Percentiles rank a stretch among this genome's conserved stretches.
phyloP scores from a whole-genome alignment of 2,888 invertebrate species.

The Minunthozetes semirufus region DNA sequence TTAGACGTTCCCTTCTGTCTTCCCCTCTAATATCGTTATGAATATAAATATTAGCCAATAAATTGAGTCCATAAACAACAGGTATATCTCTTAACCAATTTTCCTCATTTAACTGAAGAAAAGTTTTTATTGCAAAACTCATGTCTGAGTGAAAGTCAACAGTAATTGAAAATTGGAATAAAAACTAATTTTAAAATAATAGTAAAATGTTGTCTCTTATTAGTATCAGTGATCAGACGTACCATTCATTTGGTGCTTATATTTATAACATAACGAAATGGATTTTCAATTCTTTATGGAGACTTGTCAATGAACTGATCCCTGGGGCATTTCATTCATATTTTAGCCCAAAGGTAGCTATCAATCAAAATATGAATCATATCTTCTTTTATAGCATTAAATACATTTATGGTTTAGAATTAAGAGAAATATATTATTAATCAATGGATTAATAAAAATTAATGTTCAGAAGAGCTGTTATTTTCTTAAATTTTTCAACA shows the following conservation, averaged over 20 bases:
- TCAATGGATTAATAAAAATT: not conserved
- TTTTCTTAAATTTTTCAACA: not conserved
- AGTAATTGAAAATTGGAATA: no score
- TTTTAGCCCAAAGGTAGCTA: slow-evolving; percentile 13
- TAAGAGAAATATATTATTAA: not conserved
- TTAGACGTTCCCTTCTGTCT: not conserved
- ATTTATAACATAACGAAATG: not conserved
- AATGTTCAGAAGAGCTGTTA: not conserved
- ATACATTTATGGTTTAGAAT: not conserved
- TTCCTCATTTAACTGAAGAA: not conserved
- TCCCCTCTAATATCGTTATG: not conserved
- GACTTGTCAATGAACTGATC: not conserved
- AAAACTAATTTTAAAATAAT: not conserved
- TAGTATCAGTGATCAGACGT: not conserved
- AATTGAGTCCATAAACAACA: not conserved
- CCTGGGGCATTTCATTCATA: not conserved
- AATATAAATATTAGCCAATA: not conserved
- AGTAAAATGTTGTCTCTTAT: not conserved
- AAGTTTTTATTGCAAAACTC: not conserved
- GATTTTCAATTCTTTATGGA: not conserved
- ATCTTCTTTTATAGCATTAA: not conserved
- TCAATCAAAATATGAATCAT: slow-evolving; percentile 7
- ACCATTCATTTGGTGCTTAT: not conserved
- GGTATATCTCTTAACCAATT: not conserved
- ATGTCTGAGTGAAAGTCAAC: not conserved